These are phyloP conservation scores for Pristis pectinata DNA, from an alignment of 2,797 vertebrate species.

Conservation along the genomic window DNA sequence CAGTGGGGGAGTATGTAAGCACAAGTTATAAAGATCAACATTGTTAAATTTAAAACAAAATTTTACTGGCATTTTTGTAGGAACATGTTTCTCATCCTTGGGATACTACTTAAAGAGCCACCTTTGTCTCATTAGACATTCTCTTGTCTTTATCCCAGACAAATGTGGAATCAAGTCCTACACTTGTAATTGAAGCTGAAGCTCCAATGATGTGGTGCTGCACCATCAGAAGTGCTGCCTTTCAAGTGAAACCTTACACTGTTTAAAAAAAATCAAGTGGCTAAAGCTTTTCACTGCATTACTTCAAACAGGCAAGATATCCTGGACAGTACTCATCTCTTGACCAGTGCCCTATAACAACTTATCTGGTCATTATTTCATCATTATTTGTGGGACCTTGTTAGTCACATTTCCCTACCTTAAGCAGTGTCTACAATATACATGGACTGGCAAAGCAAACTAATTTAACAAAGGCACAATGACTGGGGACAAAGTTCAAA, in stretches of 20 bases:
- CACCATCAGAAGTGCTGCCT: neutral
- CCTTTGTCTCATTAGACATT: neutral
- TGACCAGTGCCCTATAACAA: neutral
- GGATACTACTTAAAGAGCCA: neutral
- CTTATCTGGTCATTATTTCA: neutral
- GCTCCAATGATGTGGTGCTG: too few relatives aligned
- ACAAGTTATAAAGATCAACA: neutral
- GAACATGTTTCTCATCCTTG: neutral
- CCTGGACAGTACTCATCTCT: neutral
- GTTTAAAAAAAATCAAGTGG: neutral
- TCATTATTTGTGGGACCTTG: neutral
- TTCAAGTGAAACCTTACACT: neutral
- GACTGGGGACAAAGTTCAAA: neutral
- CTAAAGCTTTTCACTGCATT: neutral
- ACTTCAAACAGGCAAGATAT: neutral
- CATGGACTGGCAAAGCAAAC: neutral
- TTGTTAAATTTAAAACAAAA: neutral
- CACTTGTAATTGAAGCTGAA: neutral
- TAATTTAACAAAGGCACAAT: neutral
- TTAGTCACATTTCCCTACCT: neutral
- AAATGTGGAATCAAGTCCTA: neutral
- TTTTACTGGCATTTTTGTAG: neutral
- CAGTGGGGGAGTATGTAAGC: neutral
- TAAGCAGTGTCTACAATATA: neutral
- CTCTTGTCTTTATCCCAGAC: neutral